Evolutionary conservation across 2,888 invertebrate genomes (phyloP), one percentile per base, ranked within the genome.

Genomic region (Spisula subtruncata): DNA sequence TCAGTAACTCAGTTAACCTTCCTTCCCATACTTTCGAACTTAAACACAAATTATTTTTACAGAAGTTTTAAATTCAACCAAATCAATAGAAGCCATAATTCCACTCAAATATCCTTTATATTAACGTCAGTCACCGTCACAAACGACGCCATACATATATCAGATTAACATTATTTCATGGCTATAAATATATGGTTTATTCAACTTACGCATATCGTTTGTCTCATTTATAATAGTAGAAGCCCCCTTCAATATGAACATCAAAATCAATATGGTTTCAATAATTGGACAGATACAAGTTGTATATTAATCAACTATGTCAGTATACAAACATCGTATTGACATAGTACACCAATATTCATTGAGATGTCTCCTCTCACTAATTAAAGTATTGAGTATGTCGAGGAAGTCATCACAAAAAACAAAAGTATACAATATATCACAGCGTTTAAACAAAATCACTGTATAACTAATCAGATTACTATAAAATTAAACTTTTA

Each of bases 201-300:
- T 66, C 25, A 66, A 66, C 60, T n/a, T 25, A 66, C 10, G n/a
- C 25, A n/a, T 66, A 66, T n/a, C 60, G 25, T n/a, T 66, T 25
- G 60, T 66, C 60, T 25, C 60, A 25, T 66, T 66, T 25, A 66
- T 66, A 25, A 66, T 66, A n/a, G n/a, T n/a, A 41, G 41, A 66
- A 25, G 60, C 60, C 25, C 25, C 0, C 32, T 75, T 75, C 29
- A 75, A 75, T 32, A 75, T 75, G 32, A 71, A 75, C 75, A 75
- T 35, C 75, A 75, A 75, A 75, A 75, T 75, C 75, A 75, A 75
- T 75, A 75, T 12, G 25, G 32, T 35, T 75, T 75, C 18, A 32
- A 75, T 75, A 75, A 75, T 35, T 66, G n/a, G 10, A 66, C 10
- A 66, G 60, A 66, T 25, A 66, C n/a, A 25, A 66, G 41, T 41